Base-by-base conservation (phyloP, 1,140 invertebrate species). In the Sarcophaga peregrina region DNA sequence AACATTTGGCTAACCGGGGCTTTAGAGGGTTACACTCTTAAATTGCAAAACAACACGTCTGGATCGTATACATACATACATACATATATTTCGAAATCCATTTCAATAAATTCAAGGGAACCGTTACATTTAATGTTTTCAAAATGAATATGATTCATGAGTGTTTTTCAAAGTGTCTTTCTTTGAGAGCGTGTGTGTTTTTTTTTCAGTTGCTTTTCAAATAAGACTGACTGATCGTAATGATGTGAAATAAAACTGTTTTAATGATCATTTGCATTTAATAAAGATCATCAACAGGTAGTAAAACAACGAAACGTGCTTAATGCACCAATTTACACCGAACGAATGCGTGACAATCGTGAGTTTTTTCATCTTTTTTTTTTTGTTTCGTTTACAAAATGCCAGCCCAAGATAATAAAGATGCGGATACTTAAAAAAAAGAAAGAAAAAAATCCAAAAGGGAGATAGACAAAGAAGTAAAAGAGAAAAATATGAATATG, bases 241-340 rank as follows among this genome's bases (percentile, higher is more conserved):
- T 20, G 7, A 68, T 20, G n/a, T 68, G n/a, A 68, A 68, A 20
- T 20, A 68, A 37, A 68, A 8, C n/a, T 20, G 0, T 68, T 25
- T 20, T 68, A 68, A 68, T 68, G 62, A 68, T 68, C 62, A 68
- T 68, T 68, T 68, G 62, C 62, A 68, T 68, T 68, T 68, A 68
- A 68, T 68, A 68, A 68, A 68, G 62, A 68, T 50, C 75, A 25
- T 78, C 75, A 78, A 78, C 75, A 78, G 75, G 75, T 78, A 78
- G 75, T 78, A 52, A 78, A 78, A 78, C 48, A 78, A 78, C 75
- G 17, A 78, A 78, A 78, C 75, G 75, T 78, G 75, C 75, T 78
- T 78, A 78, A 78, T 78, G 75, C 75, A 78, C 17, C 75, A 78
- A 78, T 78, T 78, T 52, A 78, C 75, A 78, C 75, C 75, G 47